A percentile compares a stretch with the other conserved stretches of the same genome.
phyloP scores from a whole-genome alignment of 2,113 vertebrate species.

The Epinephelus moara region DNA sequence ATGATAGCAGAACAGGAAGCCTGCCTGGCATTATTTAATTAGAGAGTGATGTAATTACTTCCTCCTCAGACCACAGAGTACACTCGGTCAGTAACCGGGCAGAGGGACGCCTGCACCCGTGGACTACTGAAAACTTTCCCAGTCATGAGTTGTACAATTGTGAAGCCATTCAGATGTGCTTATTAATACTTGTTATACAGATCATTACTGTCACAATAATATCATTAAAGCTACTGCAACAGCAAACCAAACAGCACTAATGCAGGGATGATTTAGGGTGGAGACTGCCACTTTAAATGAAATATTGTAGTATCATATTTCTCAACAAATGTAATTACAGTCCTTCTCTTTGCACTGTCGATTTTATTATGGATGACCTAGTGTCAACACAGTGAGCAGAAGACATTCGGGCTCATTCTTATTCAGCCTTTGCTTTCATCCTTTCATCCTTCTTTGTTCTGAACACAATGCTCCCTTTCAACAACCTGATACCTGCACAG shows the following conservation, averaged over 20 bases:
- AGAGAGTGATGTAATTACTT: constrained; percentile 65
- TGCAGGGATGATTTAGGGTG: neutral
- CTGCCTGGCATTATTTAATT: constrained; percentile 63
- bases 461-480: constrained; percentile 8
- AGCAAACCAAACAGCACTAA: neutral
- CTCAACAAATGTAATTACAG: constrained; percentile 18
- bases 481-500: constrained; percentile 7
- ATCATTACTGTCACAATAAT: neutral
- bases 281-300: neutral
- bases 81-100: neutral
- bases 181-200: constrained; percentile 9
- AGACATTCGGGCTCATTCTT: neutral
- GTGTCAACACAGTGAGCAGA: constrained; percentile 1
- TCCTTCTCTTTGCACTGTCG: neutral
- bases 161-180: neutral
- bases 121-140: constrained; percentile 6
- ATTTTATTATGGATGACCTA: constrained; percentile 5
- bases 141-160: neutral
- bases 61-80: constrained; percentile 41
- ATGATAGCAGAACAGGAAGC: constrained; percentile 69
- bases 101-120: neutral
- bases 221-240: neutral
- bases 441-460: constrained; percentile 6
- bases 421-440: neutral
- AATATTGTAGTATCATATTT: neutral